Conservation (phyloP, 2,888 invertebrate genomes). For the Tenthredo mesomela region DNA sequence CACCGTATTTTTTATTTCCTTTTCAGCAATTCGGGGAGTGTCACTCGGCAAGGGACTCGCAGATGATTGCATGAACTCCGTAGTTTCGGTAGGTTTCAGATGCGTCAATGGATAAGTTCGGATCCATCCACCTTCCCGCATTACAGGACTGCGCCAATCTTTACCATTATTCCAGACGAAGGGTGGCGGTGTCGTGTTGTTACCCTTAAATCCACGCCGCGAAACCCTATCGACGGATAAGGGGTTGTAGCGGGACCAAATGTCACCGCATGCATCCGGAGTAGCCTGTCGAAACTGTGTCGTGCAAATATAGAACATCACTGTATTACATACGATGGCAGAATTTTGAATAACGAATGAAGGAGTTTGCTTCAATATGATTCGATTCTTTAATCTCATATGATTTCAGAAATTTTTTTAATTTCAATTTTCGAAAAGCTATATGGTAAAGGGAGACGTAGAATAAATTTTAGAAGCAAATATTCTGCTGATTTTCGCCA, state of each 20-base stretch:
- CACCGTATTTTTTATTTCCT: slow-evolving; percentile 72
- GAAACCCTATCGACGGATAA: slow-evolving; percentile 77
- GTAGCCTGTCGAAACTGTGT: slow-evolving; percentile 66
- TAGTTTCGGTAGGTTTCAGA: slow-evolving; percentile 63
- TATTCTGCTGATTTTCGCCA: too few species aligned
- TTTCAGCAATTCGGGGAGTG: slow-evolving; percentile 66
- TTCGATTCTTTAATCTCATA: too few species aligned
- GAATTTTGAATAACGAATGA: background rate
- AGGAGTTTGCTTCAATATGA: background rate
- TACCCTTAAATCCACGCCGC: slow-evolving; percentile 81
- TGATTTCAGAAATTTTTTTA: too few species aligned
- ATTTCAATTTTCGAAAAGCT: too few species aligned
- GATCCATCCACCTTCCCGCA: slow-evolving; percentile 88
- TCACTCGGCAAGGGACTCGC: slow-evolving; percentile 65
- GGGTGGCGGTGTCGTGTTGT: slow-evolving; percentile 81
- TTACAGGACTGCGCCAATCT: slow-evolving; percentile 84
- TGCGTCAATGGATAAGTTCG: slow-evolving; percentile 84
- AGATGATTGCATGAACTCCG: slow-evolving; percentile 70
- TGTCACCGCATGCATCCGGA: slow-evolving; percentile 66
- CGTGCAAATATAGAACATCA: slow-evolving; percentile 31
- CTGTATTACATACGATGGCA: background rate
- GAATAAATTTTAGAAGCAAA: too few species aligned
- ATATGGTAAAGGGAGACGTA: too few species aligned
- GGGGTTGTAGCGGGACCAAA: slow-evolving; percentile 72
- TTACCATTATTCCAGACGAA: slow-evolving; percentile 85